Evolutionary conservation across 2,113 vertebrate species (phyloP), one percentile per base, ranked within the genome.

Genomic region (Trichomycterus rosablanca): DNA sequence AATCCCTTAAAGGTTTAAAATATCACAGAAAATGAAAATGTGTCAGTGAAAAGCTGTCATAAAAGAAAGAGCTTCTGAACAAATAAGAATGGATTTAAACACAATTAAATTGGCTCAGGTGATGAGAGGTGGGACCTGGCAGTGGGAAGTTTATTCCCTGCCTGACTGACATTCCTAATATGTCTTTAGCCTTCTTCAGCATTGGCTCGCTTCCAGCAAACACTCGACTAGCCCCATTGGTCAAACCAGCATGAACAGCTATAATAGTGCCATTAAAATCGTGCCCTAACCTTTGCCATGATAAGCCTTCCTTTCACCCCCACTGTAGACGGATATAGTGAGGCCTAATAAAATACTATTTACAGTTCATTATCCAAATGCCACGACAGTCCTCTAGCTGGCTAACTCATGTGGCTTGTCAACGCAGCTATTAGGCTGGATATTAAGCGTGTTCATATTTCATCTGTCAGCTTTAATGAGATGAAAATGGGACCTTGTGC

Each of bases 361-460:
- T 81, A 83, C 66, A 58, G 69, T 74, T 79, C 80, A 85, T 86
- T 83, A 86, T 78, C 77, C 67, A 84, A 85, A 86, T 84, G 84
- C 73, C 83, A 76, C 23, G 72, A 56, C 80, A 79, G 83, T 83
- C 76, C 70, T 70, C 63, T 62, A 59, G 70, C 7, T 59, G 74
- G 73, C 74, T 79, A 80, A 83, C 70, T 78, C 64, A 69, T 35
- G 57, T 46, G 5, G 50, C 74, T 77, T 85, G 81, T 86, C 87
- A 86, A 76, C 81, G 73, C 68, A 64, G 71, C 75, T 74, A 84
- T 83, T 81, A 84, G 62, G 59, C 4, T 26, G 68, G 63, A 75
- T 79, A 83, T 84, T 81, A 81, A 77, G 75, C 67, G 53, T 65
- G 69, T 69, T 81, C 67, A 73, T 76, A 77, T 85, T 82, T 83